Conservation (phyloP, 2,888 invertebrate species). For the Caenorhabditis sinica region DNA sequence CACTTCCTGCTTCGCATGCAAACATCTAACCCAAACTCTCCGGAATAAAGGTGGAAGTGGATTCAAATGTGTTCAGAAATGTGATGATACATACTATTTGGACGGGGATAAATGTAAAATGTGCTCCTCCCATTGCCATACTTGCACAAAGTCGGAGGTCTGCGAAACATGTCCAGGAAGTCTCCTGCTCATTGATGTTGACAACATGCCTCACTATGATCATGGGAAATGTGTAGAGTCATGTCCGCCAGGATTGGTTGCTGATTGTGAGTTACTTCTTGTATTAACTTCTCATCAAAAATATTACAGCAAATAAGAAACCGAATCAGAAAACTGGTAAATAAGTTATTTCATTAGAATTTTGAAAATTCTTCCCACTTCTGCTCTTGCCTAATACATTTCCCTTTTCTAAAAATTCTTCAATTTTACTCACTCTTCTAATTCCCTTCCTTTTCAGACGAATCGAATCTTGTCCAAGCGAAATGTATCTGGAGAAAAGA, state of each 20-base stretch:
- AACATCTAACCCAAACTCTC: slow-evolving; percentile 79
- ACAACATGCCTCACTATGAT: slow-evolving; percentile 78
- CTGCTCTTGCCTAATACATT: background rate
- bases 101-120: slow-evolving; percentile 81
- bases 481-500: slow-evolving; percentile 80
- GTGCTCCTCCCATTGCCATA: slow-evolving; percentile 81
- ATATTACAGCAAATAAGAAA: slow-evolving; percentile 11
- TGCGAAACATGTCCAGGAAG: slow-evolving; percentile 82
- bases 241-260: slow-evolving; percentile 81
- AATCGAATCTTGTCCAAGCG: slow-evolving; percentile 81
- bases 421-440: background rate
- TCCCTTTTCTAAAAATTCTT: background rate
- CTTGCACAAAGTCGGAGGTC: slow-evolving; percentile 80
- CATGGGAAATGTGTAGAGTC: slow-evolving; percentile 83
- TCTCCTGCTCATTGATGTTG: slow-evolving; percentile 81
- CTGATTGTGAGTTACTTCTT: slow-evolving; percentile 79
- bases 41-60: slow-evolving; percentile 81
- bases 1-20: slow-evolving; percentile 81
- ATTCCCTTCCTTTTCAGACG: slow-evolving; percentile 77
- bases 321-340: slow-evolving; percentile 10
- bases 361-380: background rate
- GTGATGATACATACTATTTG: slow-evolving; percentile 81
- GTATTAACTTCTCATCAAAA: background rate
- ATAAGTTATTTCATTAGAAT: background rate
- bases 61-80: slow-evolving; percentile 82